These are phyloP conservation scores for Sander lucioperca DNA, from an alignment of 2,113 vertebrate genomes.

Conservation along the genomic window DNA sequence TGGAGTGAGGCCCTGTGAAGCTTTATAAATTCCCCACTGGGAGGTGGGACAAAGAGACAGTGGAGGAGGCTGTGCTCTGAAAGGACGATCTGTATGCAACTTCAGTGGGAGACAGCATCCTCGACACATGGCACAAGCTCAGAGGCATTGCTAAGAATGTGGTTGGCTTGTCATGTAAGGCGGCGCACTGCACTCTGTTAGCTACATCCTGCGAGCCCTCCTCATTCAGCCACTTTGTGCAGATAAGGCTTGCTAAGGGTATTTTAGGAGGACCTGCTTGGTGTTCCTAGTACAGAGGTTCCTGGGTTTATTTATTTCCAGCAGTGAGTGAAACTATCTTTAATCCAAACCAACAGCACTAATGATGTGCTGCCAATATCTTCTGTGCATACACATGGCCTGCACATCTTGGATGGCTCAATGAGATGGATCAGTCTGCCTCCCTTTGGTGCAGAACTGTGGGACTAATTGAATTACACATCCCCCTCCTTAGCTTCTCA, in stretches of 20 bases:
- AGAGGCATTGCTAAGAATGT: slow-evolving; percentile 61
- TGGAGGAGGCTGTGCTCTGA: slow-evolving; percentile 60
- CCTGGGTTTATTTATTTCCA: slow-evolving; percentile 29
- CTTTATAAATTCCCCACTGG: slow-evolving; percentile 63
- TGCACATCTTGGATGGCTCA: slow-evolving; percentile 58
- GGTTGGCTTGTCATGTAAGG: slow-evolving; percentile 60
- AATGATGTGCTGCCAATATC: slow-evolving; percentile 58
- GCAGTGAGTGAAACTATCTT: slow-evolving; percentile 32
- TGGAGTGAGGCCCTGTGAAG: slow-evolving; percentile 57
- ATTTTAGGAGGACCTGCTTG: slow-evolving; percentile 34
- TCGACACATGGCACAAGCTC: slow-evolving; percentile 69
- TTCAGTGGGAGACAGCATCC: slow-evolving; percentile 66
- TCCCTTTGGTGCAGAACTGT: slow-evolving; percentile 72
- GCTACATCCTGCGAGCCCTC: slow-evolving; percentile 20
- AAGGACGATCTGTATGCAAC: slow-evolving; percentile 63
- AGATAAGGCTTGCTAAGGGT: slow-evolving; percentile 25
- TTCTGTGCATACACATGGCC: slow-evolving; percentile 44
- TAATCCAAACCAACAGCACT: slow-evolving; percentile 56
- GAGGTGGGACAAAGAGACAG: slow-evolving; percentile 59
- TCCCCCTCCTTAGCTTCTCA: slow-evolving; percentile 50
- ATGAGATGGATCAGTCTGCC: slow-evolving; percentile 72
- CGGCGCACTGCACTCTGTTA: slow-evolving; percentile 37
- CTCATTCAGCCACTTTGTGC: slow-evolving; percentile 30
- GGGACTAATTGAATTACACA: slow-evolving; percentile 83
- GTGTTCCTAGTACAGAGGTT: slow-evolving; percentile 19